Conservation (phyloP, 2,797 vertebrate species). For the Columba guinea region DNA sequence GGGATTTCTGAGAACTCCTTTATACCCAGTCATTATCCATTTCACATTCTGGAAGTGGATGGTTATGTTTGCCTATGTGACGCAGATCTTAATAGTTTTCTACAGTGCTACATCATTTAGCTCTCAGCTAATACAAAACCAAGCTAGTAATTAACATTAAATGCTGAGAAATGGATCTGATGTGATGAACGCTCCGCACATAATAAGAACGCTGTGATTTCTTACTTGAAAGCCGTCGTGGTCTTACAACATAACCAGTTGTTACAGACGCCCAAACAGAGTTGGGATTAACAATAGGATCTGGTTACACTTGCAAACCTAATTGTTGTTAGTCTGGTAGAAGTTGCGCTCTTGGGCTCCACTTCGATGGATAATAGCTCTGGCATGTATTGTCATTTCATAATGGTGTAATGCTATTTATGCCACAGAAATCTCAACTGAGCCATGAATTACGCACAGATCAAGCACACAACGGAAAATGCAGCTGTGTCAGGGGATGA, state of each 20-base stretch:
- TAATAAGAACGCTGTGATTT: slow-evolving; percentile 59
- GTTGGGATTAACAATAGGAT: slow-evolving; percentile 38
- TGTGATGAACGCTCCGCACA: slow-evolving; percentile 65
- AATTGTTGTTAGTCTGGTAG: slow-evolving; percentile 26
- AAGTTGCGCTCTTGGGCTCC: background rate
- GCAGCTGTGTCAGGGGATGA: background rate
- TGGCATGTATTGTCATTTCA: slow-evolving; percentile 47
- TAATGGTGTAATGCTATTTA: slow-evolving; percentile 21
- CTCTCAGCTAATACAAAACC: slow-evolving; percentile 70
- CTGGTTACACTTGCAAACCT: slow-evolving; percentile 41
- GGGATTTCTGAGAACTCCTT: slow-evolving; percentile 71
- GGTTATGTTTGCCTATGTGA: slow-evolving; percentile 72
- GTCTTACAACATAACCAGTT: slow-evolving; percentile 51
- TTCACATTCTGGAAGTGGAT: slow-evolving; percentile 74
- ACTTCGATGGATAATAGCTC: background rate
- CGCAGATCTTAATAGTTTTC: slow-evolving; percentile 69
- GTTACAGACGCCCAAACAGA: slow-evolving; percentile 48
- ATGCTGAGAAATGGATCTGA: slow-evolving; percentile 70
- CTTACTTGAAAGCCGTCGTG: slow-evolving; percentile 40
- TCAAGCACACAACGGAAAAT: background rate
- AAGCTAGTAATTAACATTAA: slow-evolving; percentile 73
- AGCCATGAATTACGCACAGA: background rate
- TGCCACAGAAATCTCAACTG: slow-evolving; percentile 50
- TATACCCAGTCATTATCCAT: slow-evolving; percentile 74
- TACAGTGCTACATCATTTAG: slow-evolving; percentile 68